Evolutionary conservation across 1,140 invertebrate genomes (phyloP).

Genomic region (Nymphalis io): DNA sequence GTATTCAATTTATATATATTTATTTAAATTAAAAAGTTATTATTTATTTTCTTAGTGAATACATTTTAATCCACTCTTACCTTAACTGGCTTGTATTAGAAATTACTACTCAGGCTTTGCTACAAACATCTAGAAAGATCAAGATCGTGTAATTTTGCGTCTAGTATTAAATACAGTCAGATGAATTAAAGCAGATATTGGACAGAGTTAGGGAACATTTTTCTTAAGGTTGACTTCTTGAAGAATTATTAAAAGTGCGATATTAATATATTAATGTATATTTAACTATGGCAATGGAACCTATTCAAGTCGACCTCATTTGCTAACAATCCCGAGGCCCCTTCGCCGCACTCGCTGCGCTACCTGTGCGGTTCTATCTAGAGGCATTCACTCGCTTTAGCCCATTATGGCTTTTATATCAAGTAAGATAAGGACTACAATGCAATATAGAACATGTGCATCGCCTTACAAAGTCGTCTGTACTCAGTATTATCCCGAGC

Average conservation of each 20-base stretch:
- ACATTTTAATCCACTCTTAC: no score
- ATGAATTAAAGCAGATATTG: no score
- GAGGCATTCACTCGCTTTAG: conserved; percentile 5
- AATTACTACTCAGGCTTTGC: no score
- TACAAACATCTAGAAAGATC: no score
- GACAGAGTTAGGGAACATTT: no score
- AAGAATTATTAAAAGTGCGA: not conserved
- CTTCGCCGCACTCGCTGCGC: conserved; percentile 12
- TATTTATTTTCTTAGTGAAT: no score
- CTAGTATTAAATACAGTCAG: no score
- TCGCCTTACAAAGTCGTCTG: conserved; percentile 1
- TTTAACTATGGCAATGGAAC: conserved; percentile 29
- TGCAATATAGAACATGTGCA: conserved; percentile 8
- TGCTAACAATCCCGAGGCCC: conserved; percentile 36
- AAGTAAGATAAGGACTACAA: conserved; percentile 26
- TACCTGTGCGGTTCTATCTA: conserved; percentile 18
- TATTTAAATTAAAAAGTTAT: no score
- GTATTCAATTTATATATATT: no score
- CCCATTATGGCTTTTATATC: conserved; percentile 28
- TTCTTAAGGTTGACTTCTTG: not conserved
- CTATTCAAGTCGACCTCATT: conserved; percentile 38
- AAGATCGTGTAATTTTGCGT: no score
- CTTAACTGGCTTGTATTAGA: no score
- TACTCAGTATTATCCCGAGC: conserved; percentile 19
- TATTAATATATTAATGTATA: conserved; percentile 32